phyloP scores from a whole-genome alignment of 2,888 invertebrate genomes.

The Litoditis marina region DNA sequence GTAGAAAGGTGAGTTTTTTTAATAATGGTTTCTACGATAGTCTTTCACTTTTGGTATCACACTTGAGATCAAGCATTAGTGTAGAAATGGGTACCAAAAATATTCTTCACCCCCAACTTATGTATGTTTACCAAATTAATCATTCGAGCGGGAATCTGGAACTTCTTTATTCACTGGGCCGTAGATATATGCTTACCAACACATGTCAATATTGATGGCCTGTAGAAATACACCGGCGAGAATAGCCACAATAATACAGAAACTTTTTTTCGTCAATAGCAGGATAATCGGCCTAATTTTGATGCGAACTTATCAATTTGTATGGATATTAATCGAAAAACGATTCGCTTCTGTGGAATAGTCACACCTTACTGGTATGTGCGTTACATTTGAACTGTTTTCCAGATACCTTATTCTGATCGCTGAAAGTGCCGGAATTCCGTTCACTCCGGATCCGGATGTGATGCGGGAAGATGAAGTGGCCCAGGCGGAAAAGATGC shows the following conservation, averaged over 20 bases:
- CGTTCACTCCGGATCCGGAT: conserved; percentile 90
- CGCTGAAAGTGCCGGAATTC: conserved; percentile 88
- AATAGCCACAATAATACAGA: too few species aligned
- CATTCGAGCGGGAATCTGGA: too few species aligned
- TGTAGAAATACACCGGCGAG: too few species aligned
- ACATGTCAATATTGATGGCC: too few species aligned
- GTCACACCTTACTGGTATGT: too few species aligned
- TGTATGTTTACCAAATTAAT: too few species aligned
- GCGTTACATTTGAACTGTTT: not conserved
- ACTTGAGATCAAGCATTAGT: not conserved
- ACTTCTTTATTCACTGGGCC: too few species aligned
- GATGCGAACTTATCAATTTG: too few species aligned
- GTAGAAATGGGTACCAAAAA: not conserved
- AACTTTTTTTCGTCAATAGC: too few species aligned
- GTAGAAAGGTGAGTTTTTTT: conserved; percentile 75
- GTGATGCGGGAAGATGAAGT: conserved; percentile 62
- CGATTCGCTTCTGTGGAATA: too few species aligned
- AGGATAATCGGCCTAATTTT: too few species aligned
- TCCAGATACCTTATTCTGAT: conserved; percentile 79
- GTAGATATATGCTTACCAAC: too few species aligned
- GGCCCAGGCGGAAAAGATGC: conserved; percentile 57
- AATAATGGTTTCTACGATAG: not conserved
- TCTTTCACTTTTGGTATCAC: not conserved
- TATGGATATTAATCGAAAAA: not conserved
- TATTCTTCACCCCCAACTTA: not conserved